Base-by-base conservation (phyloP, 2,888 invertebrate genomes). In the Dysmachus trigonus region DNA sequence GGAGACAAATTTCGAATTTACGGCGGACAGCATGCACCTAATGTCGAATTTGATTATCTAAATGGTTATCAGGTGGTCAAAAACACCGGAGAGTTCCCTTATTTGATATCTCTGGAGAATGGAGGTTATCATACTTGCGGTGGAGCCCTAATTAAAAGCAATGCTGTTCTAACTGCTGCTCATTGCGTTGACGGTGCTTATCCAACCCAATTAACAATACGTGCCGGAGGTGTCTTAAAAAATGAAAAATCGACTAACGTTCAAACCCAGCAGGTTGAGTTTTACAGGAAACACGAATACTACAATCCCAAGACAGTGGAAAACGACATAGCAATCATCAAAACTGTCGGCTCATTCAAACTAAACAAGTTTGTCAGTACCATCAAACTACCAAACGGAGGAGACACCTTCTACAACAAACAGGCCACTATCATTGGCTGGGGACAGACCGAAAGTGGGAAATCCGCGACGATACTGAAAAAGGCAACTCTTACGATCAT, bases 141-240 rank as follows among this genome's bases (percentile, higher is more conserved):
- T 1, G 92, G 92, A 5, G 91, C 91, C 0, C 90, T 92, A 1
- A 89, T 92, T 38, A 88, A 91, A 0, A 89, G 90, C n/a, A 90
- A 90, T 86, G 89, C 90, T 41, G 89, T 92, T 2, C 88, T 92
- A 0, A 92, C 92, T 0, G 92, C 92, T 33, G 92, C 92, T 0
- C 92, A 92, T 87, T 92, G 92, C 76, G 90, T 92, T 30, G 90
- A 90, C 85, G 90, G 90, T 0, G 90, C 90, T 85, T 89, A 91
- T 88, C 89, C 90, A 8, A 88, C 22, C 8, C 27, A 22, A 8
- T 22, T 62, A 1, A 62, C 22, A 22, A 10, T 62, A 8, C 62
- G 62, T 1, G 62, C 62, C 0, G 62, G 62, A 62, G 22, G 2
- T 27, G 1, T 62, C 22, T 27, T 27, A 27, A 7, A 62, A 27